A percentile compares a stretch with the other conserved stretches of the same genome.
Evolutionary conservation across 2,888 invertebrate species (phyloP).

Genomic region (Nebria brevicollis): DNA sequence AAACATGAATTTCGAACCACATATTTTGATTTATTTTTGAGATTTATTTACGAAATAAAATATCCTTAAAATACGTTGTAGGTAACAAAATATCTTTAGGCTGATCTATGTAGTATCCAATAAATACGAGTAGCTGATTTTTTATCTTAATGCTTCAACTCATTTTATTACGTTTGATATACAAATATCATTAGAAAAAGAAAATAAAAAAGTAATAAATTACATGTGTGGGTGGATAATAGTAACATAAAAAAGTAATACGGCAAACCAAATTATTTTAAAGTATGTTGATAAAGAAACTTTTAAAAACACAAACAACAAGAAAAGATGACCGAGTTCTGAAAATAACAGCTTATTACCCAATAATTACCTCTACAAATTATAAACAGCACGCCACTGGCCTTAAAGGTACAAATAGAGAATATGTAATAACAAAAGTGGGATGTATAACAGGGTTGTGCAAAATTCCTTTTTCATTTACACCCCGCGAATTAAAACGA

Average conservation of each 20-base stretch:
- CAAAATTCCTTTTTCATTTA: slow-evolving; percentile 20
- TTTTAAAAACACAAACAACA: neutral
- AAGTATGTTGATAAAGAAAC: neutral
- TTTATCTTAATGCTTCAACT: too few relatives aligned
- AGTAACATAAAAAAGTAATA: too few relatives aligned
- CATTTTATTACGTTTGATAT: too few relatives aligned
- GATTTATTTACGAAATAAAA: too few relatives aligned
- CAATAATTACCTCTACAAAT: slow-evolving; percentile 7
- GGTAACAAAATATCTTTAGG: too few relatives aligned
- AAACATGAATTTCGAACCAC: too few relatives aligned
- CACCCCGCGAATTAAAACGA: slow-evolving; percentile 4
- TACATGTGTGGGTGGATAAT: too few relatives aligned
- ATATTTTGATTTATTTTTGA: too few relatives aligned
- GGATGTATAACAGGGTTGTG: slow-evolving; percentile 43
- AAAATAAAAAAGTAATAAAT: neutral
- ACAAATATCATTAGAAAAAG: neutral
- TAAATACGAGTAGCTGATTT: too few relatives aligned
- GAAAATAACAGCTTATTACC: slow-evolving; percentile 3
- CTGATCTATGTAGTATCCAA: too few relatives aligned
- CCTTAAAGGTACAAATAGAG: slow-evolving; percentile 4
- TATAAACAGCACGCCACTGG: slow-evolving; percentile 37
- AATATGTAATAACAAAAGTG: slow-evolving; percentile 32
- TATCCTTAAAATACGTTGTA: too few relatives aligned
- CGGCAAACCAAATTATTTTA: neutral
- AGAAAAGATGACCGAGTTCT: slow-evolving; percentile 2